phyloP scores from a whole-genome alignment of 2,888 invertebrate species.

The Lasioglossum figueresi region DNA sequence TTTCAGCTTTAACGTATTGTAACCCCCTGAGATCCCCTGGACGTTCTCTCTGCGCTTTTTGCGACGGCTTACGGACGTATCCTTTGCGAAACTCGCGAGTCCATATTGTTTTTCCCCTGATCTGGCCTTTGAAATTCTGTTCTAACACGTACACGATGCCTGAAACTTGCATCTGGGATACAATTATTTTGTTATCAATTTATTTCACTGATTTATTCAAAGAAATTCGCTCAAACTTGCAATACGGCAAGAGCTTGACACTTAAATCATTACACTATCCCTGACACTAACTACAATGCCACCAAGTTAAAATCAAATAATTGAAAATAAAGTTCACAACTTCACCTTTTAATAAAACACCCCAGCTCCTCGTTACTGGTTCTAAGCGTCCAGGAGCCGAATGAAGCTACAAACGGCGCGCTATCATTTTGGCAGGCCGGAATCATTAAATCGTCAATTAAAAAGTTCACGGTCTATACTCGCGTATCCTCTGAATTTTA shows the following conservation, averaged over 20 bases:
- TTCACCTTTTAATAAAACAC: not conserved
- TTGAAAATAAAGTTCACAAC: not conserved
- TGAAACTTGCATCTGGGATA: not conserved
- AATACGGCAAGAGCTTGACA: no score
- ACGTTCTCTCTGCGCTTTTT: not conserved
- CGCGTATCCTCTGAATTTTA: not conserved
- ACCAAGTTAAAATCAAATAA: not conserved
- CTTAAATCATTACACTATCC: no score
- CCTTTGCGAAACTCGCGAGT: not conserved
- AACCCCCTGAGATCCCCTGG: conserved; percentile 21
- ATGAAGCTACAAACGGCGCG: not conserved
- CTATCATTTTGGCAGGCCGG: not conserved
- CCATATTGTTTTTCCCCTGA: not conserved
- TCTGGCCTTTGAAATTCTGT: not conserved
- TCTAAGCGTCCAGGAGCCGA: not conserved
- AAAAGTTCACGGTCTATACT: not conserved
- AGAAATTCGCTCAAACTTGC: no score
- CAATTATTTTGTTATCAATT: not conserved
- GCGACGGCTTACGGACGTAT: not conserved
- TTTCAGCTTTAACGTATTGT: conserved; percentile 36
- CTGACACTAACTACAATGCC: no score
- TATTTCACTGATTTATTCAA: not conserved
- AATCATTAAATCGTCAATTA: conserved; percentile 5
- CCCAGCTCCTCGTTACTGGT: not conserved
- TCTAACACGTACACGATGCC: not conserved